Evolutionary conservation across 2,797 vertebrate genomes (phyloP), one percentile per base, ranked within the genome.

Genomic region (Gymnoscopelus microlampas): DNA sequence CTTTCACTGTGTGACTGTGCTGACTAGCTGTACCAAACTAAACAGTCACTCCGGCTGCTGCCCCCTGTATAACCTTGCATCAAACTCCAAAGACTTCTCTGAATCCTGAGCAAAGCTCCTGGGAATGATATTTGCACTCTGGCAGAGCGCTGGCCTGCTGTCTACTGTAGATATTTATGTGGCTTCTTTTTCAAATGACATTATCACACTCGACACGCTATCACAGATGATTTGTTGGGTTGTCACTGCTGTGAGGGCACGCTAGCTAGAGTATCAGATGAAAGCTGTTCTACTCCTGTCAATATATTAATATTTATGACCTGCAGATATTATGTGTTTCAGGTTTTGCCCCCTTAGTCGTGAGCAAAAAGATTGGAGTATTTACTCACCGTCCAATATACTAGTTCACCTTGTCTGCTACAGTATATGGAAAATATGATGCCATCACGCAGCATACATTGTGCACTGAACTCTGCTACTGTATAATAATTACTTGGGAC

Each of bases 11-110:
- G 77, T 55, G 71, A 69, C 78, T 85, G 82, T 85, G 85, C 81
- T 81, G 77, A 87, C 83, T 88, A 76, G 0, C 75, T 87, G 72
- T 50, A 79, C 76, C 73, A 86, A 87, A 87, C 85, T 65, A 84
- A 88, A 88, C 83, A 89, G 73, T 82, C 81, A 48, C 75, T 82
- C 88, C 93, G 90, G 90, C 89, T 92, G 90, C 89, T 92, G 90
- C 79, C 91, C 90, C 90, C 88, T 74, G 66, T 48, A 58, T 91
- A 90, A 93, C 91, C 92, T 87, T 83, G 80, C 82, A 80, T 85
- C 86, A 83, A 87, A 91, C 90, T 90, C 90, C 83, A 88, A 89
- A 89, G 85, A 89, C 87, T 88, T 90, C 83, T 64, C 54, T 24
- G 83, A 89, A 90, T 85, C 86, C 81, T 70, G 73, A 75, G 65